Evolutionary conservation across 2,888 invertebrate species (phyloP), one percentile per base, ranked within the genome.

Genomic region (Zygaena filipendulae): DNA sequence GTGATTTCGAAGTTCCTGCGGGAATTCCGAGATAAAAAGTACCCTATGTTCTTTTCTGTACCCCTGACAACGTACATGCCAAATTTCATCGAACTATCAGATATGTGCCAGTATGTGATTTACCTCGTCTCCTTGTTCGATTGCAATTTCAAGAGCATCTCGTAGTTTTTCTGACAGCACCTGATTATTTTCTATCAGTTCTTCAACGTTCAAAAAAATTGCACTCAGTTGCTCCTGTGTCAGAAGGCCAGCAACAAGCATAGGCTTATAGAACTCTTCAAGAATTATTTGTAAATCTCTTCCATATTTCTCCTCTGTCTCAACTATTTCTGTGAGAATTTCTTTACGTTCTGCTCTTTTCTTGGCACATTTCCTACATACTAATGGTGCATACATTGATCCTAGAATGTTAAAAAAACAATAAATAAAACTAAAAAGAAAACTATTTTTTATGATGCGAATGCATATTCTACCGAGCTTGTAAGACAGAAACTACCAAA

Each of bases 291-390:
- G 89, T 47, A 97, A 79, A 66, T 97, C 97, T 29, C 95, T 83
- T 11, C 95, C 95, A 58, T 97, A 97, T 55, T 95, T 97, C 56
- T 95, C 90, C 71, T 97, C 97, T 2, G 97, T 97, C 70, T 97
- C 96, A 3, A 95, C 92, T 36, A 97, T 94, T 81, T 97, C 97
- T 3, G 91, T 91, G 27, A 97, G 90, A 18, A 95, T 96, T 79
- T 97, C 95, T 55, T 95, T 94, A 30, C 96, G 84, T 60, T 97
- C 96, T 5, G 91, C 86, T 30, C 95, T 83, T 52, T 91, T 91
- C 56, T 94, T 92, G 33, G 87, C 83, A 62, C 97, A 97, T 59
- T 94, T 92, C 39, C 91, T 84, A 64, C 95, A 97, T 16, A 92
- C 87, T 36, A 92, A 70, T 1, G 91, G 90, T 13, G 91, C 90